A percentile compares a stretch with the other conserved stretches of the same genome.
Conservation (phyloP, 2,113 vertebrate genomes). For the Madoqua kirkii region DNA sequence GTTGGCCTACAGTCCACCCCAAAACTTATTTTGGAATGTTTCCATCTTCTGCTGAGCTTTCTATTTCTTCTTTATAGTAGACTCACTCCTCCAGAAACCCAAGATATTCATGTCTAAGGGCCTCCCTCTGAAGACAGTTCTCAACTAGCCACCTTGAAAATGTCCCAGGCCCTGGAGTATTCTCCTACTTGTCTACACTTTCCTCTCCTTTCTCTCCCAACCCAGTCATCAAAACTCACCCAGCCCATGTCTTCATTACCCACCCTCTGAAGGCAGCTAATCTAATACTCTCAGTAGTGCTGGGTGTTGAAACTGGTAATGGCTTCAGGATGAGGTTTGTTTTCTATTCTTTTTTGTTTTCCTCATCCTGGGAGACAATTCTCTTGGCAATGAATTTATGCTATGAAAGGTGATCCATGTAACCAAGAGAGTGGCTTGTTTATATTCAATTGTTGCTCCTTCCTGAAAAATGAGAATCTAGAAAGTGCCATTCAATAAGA, state of each 20-base stretch:
- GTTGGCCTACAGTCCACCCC: not conserved
- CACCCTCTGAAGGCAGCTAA: not conserved
- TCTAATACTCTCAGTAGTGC: not conserved
- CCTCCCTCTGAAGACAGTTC: not conserved
- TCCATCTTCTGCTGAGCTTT: not conserved
- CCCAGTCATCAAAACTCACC: not conserved
- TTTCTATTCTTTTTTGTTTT: not conserved
- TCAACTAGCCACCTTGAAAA: not conserved
- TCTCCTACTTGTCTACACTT: not conserved
- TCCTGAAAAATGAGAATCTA: not conserved
- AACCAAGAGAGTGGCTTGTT: not conserved
- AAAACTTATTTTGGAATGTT: not conserved
- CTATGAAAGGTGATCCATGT: not conserved
- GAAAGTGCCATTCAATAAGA: not conserved
- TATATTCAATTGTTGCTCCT: not conserved
- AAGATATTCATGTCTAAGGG: not conserved
- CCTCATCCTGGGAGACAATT: not conserved
- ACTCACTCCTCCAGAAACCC: not conserved
- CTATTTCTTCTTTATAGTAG: not conserved
- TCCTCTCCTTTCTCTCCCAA: not conserved
- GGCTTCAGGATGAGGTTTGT: not conserved
- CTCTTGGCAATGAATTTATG: not conserved
- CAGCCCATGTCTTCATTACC: not conserved
- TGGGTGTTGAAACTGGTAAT: not conserved
- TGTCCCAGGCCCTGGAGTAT: not conserved